Base-by-base conservation (phyloP, 2,888 invertebrate species). In the Oscheius myriophilus region DNA sequence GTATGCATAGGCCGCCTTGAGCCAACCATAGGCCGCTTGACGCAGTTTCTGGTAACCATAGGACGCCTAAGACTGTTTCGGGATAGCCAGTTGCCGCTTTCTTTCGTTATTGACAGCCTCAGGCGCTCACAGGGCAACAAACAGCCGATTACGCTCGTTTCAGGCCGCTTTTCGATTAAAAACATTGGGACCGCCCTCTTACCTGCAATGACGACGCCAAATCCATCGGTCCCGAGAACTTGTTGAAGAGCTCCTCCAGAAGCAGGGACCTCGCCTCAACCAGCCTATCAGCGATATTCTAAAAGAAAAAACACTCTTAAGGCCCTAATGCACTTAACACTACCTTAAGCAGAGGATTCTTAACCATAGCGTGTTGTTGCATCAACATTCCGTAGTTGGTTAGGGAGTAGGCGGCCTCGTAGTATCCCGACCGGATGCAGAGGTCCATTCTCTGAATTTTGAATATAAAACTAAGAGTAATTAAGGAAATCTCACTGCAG, bases 211-310 rank as follows among this genome's bases (percentile, higher is more conserved):
- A 78, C 18, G 78, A 76, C 4, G 85, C 81, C 14, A 85, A 72
- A 71, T 85, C 85, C 25, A 85, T 72, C 1, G 85, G 85, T 33
- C 85, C 79, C 11, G 82, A 74, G 61, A 85, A 85, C 67, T 85
- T 85, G 69, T 85, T 85, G 74, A 85, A 85, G 2, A 85, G 76
- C 49, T 83, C 85, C 58, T 85, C 85, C 16, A 85, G 73, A 26
- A 85, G 70, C 26, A 80, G 80, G 21, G 81, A 74, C 0, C 85
- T 75, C 25, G 85, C 82, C 67, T 85, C 83, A 23, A 86, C 80
- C 41, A 85, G 71, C 26, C 76, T 72, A 52, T 84, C 81, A 12
- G 81, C 79, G 11, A 84, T 78, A 64, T 73, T 72, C 82, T 85
- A 63, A 39, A 69, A 54, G 18, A 21, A 7, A 7, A 12, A 49